These are phyloP conservation scores for Bolborhynchus lineola DNA, from an alignment of 2,113 vertebrate species.

Conservation along the genomic window DNA sequence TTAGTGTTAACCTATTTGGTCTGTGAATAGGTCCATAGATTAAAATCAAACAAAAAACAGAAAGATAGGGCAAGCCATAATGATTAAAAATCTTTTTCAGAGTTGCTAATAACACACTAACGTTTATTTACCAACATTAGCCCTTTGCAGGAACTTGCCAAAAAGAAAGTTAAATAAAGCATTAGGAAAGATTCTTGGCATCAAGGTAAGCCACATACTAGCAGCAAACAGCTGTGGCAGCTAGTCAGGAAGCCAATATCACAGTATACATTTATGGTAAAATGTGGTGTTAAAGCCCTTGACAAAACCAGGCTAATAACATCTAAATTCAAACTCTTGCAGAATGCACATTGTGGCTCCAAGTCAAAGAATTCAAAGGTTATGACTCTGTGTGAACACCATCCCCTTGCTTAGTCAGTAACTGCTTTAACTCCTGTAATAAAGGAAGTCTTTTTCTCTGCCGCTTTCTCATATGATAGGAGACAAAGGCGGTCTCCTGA, in stretches of 20 bases:
- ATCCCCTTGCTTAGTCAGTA: constrained; percentile 3
- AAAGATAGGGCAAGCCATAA: neutral
- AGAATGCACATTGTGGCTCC: neutral
- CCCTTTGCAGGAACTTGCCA: neutral
- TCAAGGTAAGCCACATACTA: neutral
- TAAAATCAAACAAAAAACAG: neutral
- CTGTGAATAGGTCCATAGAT: neutral
- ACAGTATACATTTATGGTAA: neutral
- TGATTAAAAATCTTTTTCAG: neutral
- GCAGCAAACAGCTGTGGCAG: neutral
- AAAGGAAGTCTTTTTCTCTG: constrained; percentile 45
- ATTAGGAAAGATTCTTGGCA: neutral
- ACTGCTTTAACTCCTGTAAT: constrained; percentile 21
- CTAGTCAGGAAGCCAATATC: neutral
- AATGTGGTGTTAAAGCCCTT: neutral
- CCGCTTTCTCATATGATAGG: neutral
- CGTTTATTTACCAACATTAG: neutral
- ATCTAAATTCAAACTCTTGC: constrained; percentile 14
- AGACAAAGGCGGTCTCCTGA: constrained; percentile 32
- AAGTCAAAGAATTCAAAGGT: constrained; percentile 48
- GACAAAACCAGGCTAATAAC: neutral
- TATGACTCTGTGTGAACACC: constrained; percentile 11
- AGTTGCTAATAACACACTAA: neutral
- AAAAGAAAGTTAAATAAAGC: neutral
- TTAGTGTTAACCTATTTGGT: neutral